Evolutionary conservation across 2,888 invertebrate genomes (phyloP).

Genomic region (Beris chalybata): DNA sequence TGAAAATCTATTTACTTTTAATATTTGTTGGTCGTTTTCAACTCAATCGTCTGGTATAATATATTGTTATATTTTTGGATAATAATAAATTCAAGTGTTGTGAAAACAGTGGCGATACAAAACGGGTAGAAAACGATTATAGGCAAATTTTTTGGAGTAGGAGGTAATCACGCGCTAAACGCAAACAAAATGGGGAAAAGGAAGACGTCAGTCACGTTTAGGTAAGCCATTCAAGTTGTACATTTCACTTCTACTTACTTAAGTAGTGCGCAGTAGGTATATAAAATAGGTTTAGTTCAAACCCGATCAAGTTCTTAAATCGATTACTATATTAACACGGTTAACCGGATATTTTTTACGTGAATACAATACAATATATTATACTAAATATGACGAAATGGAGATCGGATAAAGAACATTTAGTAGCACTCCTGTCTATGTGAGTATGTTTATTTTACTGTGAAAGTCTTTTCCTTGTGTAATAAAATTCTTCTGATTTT

Average conservation of each 20-base stretch:
- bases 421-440: conserved; percentile 13
- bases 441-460: no score
- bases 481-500: no score
- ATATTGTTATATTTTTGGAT: no score
- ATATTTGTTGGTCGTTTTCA: not conserved
- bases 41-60: no score
- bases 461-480: no score
- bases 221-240: conserved; percentile 19
- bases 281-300: no score
- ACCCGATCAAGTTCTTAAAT: conserved; percentile 19
- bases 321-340: conserved; percentile 16
- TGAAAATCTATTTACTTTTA: conserved; percentile 17
- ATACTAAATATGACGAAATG: conserved; percentile 8
- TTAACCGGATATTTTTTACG: not conserved
- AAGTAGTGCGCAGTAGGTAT: no score
- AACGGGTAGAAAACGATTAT: not conserved
- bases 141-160: conserved; percentile 22
- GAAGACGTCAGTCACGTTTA: conserved; percentile 21
- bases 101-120: not conserved
- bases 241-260: not conserved
- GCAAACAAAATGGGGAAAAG: conserved; percentile 21
- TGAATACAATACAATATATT: no score
- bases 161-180: not conserved
- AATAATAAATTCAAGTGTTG: not conserved
- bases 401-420: conserved; percentile 16